phyloP scores from a whole-genome alignment of 2,113 vertebrate species.

The Tauraco erythrolophus region DNA sequence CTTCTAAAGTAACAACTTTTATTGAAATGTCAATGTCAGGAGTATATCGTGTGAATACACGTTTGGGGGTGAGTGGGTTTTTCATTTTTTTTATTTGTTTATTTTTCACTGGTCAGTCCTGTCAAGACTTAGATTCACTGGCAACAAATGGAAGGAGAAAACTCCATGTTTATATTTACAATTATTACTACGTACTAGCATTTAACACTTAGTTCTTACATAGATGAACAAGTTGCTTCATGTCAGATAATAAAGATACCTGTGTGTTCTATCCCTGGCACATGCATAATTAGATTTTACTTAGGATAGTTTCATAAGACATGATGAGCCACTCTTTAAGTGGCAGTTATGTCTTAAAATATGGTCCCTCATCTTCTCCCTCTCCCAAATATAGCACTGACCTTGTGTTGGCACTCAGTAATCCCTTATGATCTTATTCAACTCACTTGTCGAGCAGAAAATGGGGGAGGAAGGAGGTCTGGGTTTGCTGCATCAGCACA shows the following conservation, averaged over 20 bases:
- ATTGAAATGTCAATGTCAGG: not conserved
- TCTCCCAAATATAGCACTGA: not conserved
- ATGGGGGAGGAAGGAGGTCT: fast-evolving
- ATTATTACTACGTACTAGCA: not conserved
- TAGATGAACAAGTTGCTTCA: not conserved
- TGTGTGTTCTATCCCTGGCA: not conserved
- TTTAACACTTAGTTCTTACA: not conserved
- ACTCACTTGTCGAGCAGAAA: not conserved
- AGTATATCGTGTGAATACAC: not conserved
- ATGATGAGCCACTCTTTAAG: not conserved
- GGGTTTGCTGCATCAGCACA: not conserved
- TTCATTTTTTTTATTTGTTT: not conserved
- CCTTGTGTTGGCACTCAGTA: not conserved
- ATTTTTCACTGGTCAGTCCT: not conserved
- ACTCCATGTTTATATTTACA: not conserved
- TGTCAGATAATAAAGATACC: not conserved
- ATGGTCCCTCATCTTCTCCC: not conserved
- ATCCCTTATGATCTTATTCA: not conserved
- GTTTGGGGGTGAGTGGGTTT: not conserved
- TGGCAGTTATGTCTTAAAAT: not conserved
- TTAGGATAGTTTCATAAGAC: not conserved
- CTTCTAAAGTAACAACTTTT: not conserved
- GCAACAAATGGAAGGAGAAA: not conserved
- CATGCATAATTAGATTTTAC: not conserved
- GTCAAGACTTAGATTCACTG: not conserved